Evolutionary conservation across 2,888 invertebrate species (phyloP).

Genomic region (Cataglyphis livida): DNA sequence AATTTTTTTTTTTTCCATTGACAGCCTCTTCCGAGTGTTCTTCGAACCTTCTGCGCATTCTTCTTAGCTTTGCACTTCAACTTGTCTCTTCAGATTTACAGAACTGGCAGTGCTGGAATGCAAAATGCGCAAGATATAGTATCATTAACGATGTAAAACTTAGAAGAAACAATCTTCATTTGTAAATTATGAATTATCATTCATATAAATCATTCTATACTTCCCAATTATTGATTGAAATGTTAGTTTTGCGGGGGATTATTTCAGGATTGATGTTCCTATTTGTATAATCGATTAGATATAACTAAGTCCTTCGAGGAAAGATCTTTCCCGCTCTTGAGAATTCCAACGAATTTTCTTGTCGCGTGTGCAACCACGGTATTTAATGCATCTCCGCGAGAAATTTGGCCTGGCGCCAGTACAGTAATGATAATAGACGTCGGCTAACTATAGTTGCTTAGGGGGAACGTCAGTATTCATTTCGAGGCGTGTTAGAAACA

Average conservation of each 20-base stretch:
- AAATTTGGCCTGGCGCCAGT: conserved; percentile 76
- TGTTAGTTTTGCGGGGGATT: neutral
- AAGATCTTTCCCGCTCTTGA: neutral
- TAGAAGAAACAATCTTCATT: neutral
- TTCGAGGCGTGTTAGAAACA: conserved; percentile 49
- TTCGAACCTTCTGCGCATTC: neutral
- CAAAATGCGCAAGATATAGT: conserved; percentile 2
- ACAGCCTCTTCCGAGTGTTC: neutral
- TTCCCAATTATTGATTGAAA: neutral
- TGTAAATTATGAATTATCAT: neutral
- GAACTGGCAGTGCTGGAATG: conserved; percentile 9
- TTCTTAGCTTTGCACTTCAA: conserved; percentile 46
- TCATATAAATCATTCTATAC: neutral
- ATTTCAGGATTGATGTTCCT: neutral
- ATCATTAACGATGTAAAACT: neutral
- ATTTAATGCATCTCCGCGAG: conserved; percentile 63
- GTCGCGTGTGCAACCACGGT: conserved; percentile 33
- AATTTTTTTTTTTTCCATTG: neutral
- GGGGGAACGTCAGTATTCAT: conserved; percentile 71
- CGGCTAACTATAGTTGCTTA: conserved; percentile 70
- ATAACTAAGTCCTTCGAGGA: neutral
- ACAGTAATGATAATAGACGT: conserved; percentile 77
- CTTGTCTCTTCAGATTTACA: conserved; percentile 32
- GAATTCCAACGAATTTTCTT: conserved; percentile 27
- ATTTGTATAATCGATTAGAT: conserved; percentile 5